Evolutionary conservation across 2,113 vertebrate species (phyloP), one percentile per base, ranked within the genome.

Genomic region (Holacanthus passer): DNA sequence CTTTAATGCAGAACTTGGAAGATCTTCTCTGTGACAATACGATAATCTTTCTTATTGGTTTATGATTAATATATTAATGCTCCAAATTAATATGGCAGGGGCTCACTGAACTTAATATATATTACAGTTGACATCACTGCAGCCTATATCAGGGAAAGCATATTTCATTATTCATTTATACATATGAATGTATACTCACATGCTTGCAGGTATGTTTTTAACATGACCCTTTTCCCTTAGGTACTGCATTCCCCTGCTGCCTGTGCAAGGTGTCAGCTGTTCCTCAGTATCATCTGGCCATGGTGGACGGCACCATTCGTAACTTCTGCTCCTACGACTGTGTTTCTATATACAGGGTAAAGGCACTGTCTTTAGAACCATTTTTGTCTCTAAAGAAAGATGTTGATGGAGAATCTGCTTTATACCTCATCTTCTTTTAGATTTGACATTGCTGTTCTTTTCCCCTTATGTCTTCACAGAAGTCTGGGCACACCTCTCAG

Each of bases 241-340:
- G 97, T 93, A 92, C 96, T 79, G 93, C 96, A 77, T 97, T 99
- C 87, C 97, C 97, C 29, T 99, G 98, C 93, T 96, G 96, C 90
- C 96, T 95, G 91, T 99, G 98, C 93, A 97, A 97, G 90, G 96
- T 94, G 50, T 93, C 95, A 39, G 95, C 97, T 29, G 94, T 97
- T 88, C 97, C 98, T 90, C 97, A 99, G 94, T 99, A 98, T 93
- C 98, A 99, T 87, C 93, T 99, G 92, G 97, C 97, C 74, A 99
- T 98, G 97, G 97, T 97, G 74, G 98, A 99, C 55, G 98, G 98
- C 81, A 97, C 96, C 88, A 99, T 99, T 80, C 96, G 98, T 19
- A 99, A 99, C 91, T 99, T 99, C 93, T 99, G 98, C 94, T 97
- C 96, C 88, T 97, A 97, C 85, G 96, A 91, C 64, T 99, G 98